Base-by-base conservation (phyloP, 2,888 invertebrate genomes). In the Acleris literana region DNA sequence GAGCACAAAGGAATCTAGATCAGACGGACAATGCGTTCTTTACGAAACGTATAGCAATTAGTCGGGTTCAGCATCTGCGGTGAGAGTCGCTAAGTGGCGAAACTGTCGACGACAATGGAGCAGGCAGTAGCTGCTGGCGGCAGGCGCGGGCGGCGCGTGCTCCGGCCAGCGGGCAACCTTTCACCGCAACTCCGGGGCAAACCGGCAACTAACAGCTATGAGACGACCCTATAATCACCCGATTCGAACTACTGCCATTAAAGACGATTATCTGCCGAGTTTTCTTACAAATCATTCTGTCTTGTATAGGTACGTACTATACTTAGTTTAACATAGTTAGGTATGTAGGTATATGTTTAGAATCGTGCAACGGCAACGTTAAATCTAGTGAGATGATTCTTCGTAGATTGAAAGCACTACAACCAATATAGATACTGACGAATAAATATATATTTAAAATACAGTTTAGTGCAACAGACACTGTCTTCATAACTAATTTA, bases 71-170 rank as follows among this genome's bases (percentile, higher is more conserved):
- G 84, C 81, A 82, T 84, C 84, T 79, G 75, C 71, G 81, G 88
- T 85, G 90, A 90, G 90, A 91, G 89, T 88, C 71, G 86, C 81
- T 89, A 89, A 90, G 80, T 90, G 87, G 87, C 82, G 89, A 90
- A 90, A 91, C 84, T 80, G 76, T 64, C 74, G 76, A 77, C 72
- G 70, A 87, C 86, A 88, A 87, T 88, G 77, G 80, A 79, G 77
- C 79, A 75, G 78, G 76, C 73, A 77, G 75, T 76, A 71, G 78
- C 79, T 80, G 78, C 80, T 16, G 46, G 71, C 72, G 52, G 70
- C 74, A 72, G 70, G 77, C 77, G 79, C 76, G 73, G 76, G 74
- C 76, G 75, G 61, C 66, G 57, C n/a, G 44, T 20, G 33, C 65
- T 74, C 81, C 80, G 88, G 87, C 87, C 87, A 89, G 86, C 86